phyloP scores from a whole-genome alignment of 1,140 invertebrate genomes.

The Wasmannia auropunctata region DNA sequence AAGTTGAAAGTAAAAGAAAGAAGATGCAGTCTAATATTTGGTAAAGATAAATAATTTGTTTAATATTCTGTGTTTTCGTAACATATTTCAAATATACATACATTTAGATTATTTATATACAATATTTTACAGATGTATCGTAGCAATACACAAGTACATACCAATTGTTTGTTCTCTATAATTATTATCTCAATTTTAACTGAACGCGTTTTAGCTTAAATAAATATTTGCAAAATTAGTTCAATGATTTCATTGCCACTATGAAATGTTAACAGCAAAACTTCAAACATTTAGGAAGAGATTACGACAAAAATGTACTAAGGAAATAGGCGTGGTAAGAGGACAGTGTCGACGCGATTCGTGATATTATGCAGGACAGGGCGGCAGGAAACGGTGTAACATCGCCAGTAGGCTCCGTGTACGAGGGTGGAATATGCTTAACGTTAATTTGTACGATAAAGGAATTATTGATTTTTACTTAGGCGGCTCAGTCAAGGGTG shows the following conservation, averaged over 20 bases:
- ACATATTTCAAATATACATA: background rate
- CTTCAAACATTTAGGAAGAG: background rate
- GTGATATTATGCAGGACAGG: conserved; percentile 74
- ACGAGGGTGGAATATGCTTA: conserved; percentile 83
- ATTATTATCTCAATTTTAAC: background rate
- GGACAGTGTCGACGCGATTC: conserved; percentile 50
- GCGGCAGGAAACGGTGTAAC: conserved; percentile 71
- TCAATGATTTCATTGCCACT: background rate
- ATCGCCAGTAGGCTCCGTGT: conserved; percentile 67
- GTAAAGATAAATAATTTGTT: background rate
- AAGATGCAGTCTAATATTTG: background rate
- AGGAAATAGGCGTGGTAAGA: conserved; percentile 30
- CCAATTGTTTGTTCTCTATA: background rate
- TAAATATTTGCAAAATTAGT: background rate
- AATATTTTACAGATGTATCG: background rate
- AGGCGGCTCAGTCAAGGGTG: conserved; percentile 78
- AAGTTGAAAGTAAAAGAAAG: background rate
- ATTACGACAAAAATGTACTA: background rate
- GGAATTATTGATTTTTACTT: conserved; percentile 85
- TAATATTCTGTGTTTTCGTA: background rate
- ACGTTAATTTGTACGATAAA: conserved; percentile 84
- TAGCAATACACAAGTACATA: background rate
- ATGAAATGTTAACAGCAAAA: background rate
- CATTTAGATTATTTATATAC: background rate
- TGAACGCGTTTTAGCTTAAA: background rate